A percentile compares a stretch with the other conserved stretches of the same genome.
phyloP scores from a whole-genome alignment of 2,888 invertebrate species.

The Salpingus planirostris region DNA sequence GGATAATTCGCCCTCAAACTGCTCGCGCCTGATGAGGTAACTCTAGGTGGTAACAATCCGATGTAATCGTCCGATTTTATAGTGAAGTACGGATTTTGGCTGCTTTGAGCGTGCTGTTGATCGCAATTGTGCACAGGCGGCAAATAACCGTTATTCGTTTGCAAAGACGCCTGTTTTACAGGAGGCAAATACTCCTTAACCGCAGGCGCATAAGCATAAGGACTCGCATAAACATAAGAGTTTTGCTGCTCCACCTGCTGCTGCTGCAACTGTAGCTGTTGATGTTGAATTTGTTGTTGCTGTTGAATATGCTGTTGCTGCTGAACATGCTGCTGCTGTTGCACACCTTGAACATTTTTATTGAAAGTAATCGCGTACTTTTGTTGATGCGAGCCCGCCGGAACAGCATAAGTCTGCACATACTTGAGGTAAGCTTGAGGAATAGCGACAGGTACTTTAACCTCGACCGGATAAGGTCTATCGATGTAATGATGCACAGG shows the following conservation, averaged over 20 bases:
- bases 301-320: slow-evolving; percentile 12
- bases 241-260: slow-evolving; percentile 12
- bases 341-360: slow-evolving; percentile 2
- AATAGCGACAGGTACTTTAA: slow-evolving; percentile 18
- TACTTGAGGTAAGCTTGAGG: slow-evolving; percentile 16
- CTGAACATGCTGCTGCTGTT: slow-evolving; percentile 7
- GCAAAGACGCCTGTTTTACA: slow-evolving; percentile 14
- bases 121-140: slow-evolving; percentile 14
- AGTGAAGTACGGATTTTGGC: slow-evolving; percentile 14
- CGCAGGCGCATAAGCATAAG: slow-evolving; percentile 3
- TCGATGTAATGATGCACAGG: slow-evolving; percentile 26
- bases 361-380: too few species aligned
- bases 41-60: slow-evolving; percentile 47
- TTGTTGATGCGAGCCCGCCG: neutral
- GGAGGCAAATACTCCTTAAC: slow-evolving; percentile 3
- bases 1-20: slow-evolving; percentile 4
- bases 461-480: slow-evolving; percentile 21
- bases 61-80: slow-evolving; percentile 35
- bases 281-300: slow-evolving; percentile 11
- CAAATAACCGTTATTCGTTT: slow-evolving; percentile 15
- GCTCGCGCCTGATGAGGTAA: slow-evolving; percentile 19
- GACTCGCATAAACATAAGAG: slow-evolving; percentile 3
- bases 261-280: slow-evolving; percentile 11
- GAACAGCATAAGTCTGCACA: neutral
- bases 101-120: slow-evolving; percentile 8